Base-by-base conservation (phyloP, 2,888 invertebrate genomes). In the Selenia dentaria region DNA sequence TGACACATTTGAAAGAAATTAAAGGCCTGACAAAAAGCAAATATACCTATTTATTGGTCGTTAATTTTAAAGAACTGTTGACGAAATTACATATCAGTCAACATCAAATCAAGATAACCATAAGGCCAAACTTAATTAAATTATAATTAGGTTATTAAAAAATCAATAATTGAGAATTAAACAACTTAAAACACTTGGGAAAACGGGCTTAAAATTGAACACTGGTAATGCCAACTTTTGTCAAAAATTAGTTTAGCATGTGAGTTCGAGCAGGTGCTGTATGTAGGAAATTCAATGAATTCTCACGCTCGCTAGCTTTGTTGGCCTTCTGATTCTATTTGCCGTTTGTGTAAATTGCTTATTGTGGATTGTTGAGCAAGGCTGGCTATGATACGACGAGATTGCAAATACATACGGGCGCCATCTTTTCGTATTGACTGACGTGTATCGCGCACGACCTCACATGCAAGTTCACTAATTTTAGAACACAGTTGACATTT, bases 361-460 rank as follows among this genome's bases (percentile, higher is more conserved):
- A 74, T 78, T 82, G 79, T 76, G 73, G 71, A 74, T 72, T 73
- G 77, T 70, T 79, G 70, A 72, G 66, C 81, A 79, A 83, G 79
- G 79, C 70, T 82, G 70, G 66, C 67, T 79, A 77, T 76, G 74
- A 80, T 72, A 72, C 69, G 72, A 70, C 69, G 71, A 71, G 70
- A 76, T 73, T 67, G 77, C 71, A 67, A 74, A 67, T 72, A 18
- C 22, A 72, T 73, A 74, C 76, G 75, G 79, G 70, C 83, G 81
- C 79, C 80, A 80, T 83, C 78, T 83, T 83, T 71, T 71, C 68
- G 64, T 74, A 75, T 74, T 74, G 70, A 72, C 73, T 78, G 76
- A 76, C 77, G 79, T 74, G 74, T 71, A 69, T 37, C 47, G 42
- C 37, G 67, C 65, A 56, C 71, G 72, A 74, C 77, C 78, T 78